phyloP scores from a whole-genome alignment of 1,140 invertebrate species.

The Drosophila bifasciata region DNA sequence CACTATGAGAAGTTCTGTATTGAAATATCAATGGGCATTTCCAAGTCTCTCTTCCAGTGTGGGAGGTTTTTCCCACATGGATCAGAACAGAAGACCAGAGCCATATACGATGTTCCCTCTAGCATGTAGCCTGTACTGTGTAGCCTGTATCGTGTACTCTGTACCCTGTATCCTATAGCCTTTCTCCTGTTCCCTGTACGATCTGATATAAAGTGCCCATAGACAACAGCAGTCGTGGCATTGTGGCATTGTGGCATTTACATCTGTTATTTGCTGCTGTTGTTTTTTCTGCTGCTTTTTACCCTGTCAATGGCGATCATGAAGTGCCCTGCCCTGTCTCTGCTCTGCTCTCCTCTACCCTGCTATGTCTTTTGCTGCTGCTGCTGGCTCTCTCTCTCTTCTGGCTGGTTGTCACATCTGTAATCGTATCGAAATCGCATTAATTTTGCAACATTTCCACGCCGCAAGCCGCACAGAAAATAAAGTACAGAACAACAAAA shows the following conservation, averaged over 20 bases:
- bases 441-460: slow-evolving; percentile 61
- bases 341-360: background rate
- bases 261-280: slow-evolving; percentile 29
- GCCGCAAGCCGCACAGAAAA: slow-evolving; percentile 43
- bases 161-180: too few relatives aligned
- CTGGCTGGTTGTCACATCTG: slow-evolving; percentile 25
- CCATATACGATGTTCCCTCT: too few relatives aligned
- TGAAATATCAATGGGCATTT: too few relatives aligned
- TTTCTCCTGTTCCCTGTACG: slow-evolving; percentile 8
- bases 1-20: too few relatives aligned
- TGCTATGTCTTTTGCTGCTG: slow-evolving; percentile 32
- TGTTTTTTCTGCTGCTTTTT: slow-evolving; percentile 16
- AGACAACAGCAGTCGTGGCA: slow-evolving; percentile 16
- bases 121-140: too few relatives aligned
- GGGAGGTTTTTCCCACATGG: too few relatives aligned
- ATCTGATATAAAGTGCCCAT: slow-evolving; percentile 38
- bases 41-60: too few relatives aligned
- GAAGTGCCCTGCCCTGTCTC: slow-evolving; percentile 26
- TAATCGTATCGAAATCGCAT: slow-evolving; percentile 61
- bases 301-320: slow-evolving; percentile 53
- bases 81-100: too few relatives aligned
- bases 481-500: slow-evolving; percentile 1
- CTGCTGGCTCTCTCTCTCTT: too few relatives aligned
- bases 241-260: slow-evolving; percentile 24
- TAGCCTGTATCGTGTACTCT: too few relatives aligned